These are phyloP conservation scores for Campopleginae sp. DNA, from an alignment of 2,888 invertebrate species.

Conservation along the genomic window DNA sequence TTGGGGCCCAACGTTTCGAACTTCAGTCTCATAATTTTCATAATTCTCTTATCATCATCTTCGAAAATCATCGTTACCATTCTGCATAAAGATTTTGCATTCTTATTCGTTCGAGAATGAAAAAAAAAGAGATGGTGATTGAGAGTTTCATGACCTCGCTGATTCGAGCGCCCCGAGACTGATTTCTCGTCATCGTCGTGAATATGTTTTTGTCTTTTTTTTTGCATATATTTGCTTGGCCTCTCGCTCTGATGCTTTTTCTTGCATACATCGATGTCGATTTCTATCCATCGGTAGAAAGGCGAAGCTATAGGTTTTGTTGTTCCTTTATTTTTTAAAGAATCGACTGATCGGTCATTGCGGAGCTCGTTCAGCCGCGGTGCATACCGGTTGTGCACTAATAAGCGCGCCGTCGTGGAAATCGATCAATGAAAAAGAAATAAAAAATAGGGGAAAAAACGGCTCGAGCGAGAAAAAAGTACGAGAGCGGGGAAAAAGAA, in stretches of 20 bases:
- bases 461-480: neutral
- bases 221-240: neutral
- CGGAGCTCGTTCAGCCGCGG: conserved; percentile 64
- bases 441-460: conserved; percentile 1
- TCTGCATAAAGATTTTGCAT: too few species aligned
- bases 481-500: conserved; percentile 19
- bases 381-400: conserved; percentile 61
- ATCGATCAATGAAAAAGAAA: conserved; percentile 51
- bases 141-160: conserved; percentile 36
- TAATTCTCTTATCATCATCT: too few species aligned
- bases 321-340: conserved; percentile 55
- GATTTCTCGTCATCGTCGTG: conserved; percentile 21
- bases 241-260: neutral
- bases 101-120: neutral
- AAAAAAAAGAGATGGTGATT: neutral
- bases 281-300: neutral
- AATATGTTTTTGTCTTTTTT: neutral
- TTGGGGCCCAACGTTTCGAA: too few species aligned
- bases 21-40: too few species aligned
- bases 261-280: neutral
- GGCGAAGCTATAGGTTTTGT: neutral
- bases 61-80: too few species aligned
- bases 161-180: conserved; percentile 7
- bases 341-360: conserved; percentile 71
- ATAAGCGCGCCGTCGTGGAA: conserved; percentile 69